Conservation (phyloP, 2,113 vertebrate species). For the Sminthopsis crassicaudata region DNA sequence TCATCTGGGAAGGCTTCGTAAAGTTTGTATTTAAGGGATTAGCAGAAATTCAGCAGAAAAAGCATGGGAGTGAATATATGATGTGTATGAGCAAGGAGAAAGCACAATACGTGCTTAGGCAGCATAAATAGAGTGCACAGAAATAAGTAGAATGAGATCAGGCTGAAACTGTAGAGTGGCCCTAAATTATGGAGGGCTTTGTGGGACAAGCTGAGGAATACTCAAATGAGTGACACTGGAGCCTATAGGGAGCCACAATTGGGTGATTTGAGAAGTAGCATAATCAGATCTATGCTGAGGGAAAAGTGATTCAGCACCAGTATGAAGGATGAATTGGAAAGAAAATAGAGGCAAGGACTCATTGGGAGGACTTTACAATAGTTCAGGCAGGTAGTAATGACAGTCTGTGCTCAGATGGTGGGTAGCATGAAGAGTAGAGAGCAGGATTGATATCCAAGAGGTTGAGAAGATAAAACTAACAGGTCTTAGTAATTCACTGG, state of each 20-base stretch:
- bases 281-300: neutral
- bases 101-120: neutral
- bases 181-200: neutral
- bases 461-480: neutral
- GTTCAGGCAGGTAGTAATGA: neutral
- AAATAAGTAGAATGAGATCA: neutral
- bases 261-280: neutral
- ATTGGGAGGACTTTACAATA: neutral
- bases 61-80: neutral
- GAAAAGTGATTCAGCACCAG: neutral
- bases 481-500: neutral
- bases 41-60: neutral
- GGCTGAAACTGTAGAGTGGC: neutral
- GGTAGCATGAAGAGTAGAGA: neutral
- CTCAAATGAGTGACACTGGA: neutral
- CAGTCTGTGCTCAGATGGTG: neutral
- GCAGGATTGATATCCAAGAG: neutral
- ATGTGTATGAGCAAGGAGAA: neutral
- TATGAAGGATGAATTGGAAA: neutral
- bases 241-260: neutral
- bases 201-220: neutral
- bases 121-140: neutral
- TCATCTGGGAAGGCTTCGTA: neutral
- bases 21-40: neutral
- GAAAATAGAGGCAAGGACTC: neutral